Conservation (phyloP, 1,140 invertebrate species). For the Euschistus heros region DNA sequence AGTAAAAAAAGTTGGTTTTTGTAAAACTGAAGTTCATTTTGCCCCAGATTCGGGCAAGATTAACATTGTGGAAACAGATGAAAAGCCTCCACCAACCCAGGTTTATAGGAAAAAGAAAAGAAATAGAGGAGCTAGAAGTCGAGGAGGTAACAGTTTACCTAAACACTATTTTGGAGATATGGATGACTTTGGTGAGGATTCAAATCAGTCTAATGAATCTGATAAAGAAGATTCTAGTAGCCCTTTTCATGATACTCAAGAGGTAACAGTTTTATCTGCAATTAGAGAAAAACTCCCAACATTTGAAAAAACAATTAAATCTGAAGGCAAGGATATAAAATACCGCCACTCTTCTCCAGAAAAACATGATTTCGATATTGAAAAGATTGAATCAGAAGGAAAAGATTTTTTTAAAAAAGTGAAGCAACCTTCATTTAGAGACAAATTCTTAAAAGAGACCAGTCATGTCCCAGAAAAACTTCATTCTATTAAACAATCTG, state of each 20-base stretch:
- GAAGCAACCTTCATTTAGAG: slow-evolving; percentile 7
- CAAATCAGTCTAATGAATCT: slow-evolving; percentile 20
- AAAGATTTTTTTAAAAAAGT: slow-evolving; percentile 9
- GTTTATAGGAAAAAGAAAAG: slow-evolving; percentile 49
- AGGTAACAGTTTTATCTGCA: not conserved
- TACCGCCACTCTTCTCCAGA: slow-evolving; percentile 21
- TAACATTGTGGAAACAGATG: slow-evolving; percentile 76
- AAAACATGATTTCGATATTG: slow-evolving; percentile 33
- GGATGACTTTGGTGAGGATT: slow-evolving; percentile 30
- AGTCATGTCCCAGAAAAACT: not conserved
- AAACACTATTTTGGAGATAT: slow-evolving; percentile 14
- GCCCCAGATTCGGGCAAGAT: slow-evolving; percentile 70
- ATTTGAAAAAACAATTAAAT: slow-evolving; percentile 14
- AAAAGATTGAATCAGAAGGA: slow-evolving; percentile 5
- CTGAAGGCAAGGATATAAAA: slow-evolving; percentile 18
- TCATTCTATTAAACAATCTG: not conserved
- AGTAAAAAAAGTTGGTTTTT: slow-evolving; percentile 68
- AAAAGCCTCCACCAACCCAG: slow-evolving; percentile 68
- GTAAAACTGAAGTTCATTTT: slow-evolving; percentile 76
- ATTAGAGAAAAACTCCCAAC: not conserved
- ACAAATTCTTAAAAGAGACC: not conserved
- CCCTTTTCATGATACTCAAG: not conserved
- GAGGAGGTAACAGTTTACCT: not conserved
- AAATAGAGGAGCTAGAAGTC: not conserved
- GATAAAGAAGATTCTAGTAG: not conserved